Base-by-base conservation (phyloP, 2,888 invertebrate genomes). In the Selenia dentaria region DNA sequence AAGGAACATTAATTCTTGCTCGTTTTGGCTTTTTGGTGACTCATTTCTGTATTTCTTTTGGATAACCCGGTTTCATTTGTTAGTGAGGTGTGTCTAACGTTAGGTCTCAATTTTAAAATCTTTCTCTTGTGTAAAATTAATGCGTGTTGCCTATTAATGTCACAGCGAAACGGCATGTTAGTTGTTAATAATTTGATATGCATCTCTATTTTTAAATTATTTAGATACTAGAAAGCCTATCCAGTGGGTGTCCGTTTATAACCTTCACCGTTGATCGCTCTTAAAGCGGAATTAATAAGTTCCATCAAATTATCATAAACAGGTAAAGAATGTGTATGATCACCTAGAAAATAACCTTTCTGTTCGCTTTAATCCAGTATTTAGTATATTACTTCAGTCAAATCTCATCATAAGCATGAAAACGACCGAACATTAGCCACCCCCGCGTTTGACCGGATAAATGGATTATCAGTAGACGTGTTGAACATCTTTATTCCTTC, bases 211-310 rank as follows among this genome's bases (percentile, higher is more conserved):
- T 12, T 12, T 24, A 6, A 26, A 20, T 29, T 39, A 39, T 45
- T 39, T 18, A 27, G 12, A 24, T 26, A 16, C n/a, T 16, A 27
- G 27, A 22, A 36, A 37, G 29, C 42, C 54, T n/a, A 50, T 57
- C 53, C 60, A 35, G 46, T 52, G 57, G 52, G 52, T 54, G 53
- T 52, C 33, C 38, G 40, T 62, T 67, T 58, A 54, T 58, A 38
- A 50, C 51, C 43, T 24, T 49, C 59, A 58, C 35, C 34, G 38
- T 45, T 13, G 38, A 38, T 32, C 27, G 12, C 16, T 3, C 9
- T n/a, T 20, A 2, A 6, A 18, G 4, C 2, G 6, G 18, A 18
- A 18, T 18, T 4, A 1, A 18, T 18, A 18, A 18, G 18, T 18
- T 18, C 18, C 18, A 18, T 18, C 6, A 18, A 5, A 18, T 18